Percentiles rank a stretch among this genome's conserved stretches.
Evolutionary conservation across 2,113 vertebrate genomes (phyloP).

Genomic region (Nannospalax galili): DNA sequence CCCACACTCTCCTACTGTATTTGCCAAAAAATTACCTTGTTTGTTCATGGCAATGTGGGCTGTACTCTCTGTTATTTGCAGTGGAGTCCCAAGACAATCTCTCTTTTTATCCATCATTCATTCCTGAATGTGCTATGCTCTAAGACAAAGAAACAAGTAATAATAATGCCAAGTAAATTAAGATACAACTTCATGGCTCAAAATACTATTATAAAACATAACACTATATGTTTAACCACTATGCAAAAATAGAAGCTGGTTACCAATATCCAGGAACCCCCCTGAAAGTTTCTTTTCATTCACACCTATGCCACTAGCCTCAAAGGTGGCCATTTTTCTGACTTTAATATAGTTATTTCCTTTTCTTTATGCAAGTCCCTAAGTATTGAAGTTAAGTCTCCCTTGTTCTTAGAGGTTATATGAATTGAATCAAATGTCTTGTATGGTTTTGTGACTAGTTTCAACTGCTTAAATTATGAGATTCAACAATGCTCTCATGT

Average conservation of each 20-base stretch:
- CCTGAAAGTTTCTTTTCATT: background rate
- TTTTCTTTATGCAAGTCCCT: too few species aligned
- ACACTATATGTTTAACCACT: background rate
- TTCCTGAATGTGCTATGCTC: background rate
- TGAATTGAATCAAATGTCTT: background rate
- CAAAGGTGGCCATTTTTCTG: slow-evolving; percentile 14
- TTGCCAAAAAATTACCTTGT: background rate
- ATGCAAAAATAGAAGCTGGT: background rate
- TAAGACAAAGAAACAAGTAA: slow-evolving; percentile 28
- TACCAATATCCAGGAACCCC: background rate
- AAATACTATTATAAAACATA: background rate
- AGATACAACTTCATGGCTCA: background rate
- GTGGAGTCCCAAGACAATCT: background rate
- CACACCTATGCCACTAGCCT: background rate
- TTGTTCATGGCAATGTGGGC: background rate
- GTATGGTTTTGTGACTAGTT: background rate
- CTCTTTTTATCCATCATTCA: background rate
- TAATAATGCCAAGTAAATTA: background rate
- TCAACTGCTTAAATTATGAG: background rate
- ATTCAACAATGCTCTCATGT: background rate
- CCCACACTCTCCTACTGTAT: background rate
- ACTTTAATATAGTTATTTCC: background rate
- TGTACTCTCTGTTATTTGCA: background rate
- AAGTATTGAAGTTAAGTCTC: too few species aligned
- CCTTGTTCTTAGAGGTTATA: background rate